Evolutionary conservation across 64 coral and sea anemone genomes (phyloP).

Genomic region (Hydrozoanthus tunicans): DNA sequence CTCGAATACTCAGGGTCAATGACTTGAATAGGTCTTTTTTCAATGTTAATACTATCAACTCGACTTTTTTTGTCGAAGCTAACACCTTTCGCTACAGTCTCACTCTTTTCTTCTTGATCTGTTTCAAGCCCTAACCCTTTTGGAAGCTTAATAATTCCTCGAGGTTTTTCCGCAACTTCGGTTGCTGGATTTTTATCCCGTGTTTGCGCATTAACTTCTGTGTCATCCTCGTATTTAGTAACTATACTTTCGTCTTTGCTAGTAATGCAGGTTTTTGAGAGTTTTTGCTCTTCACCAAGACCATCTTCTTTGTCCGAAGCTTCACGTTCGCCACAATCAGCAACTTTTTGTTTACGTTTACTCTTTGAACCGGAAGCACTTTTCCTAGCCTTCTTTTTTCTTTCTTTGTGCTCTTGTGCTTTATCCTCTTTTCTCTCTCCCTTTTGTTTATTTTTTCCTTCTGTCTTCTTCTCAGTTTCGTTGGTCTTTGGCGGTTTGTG

Average conservation of each 20-base stretch:
- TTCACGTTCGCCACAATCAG: not conserved
- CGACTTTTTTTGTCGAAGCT: not conserved
- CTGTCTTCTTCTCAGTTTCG: not conserved
- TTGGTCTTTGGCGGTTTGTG: conserved; percentile 5
- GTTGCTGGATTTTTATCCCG: not conserved
- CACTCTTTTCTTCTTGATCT: not conserved
- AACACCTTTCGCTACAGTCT: not conserved
- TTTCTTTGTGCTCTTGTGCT: conserved; percentile 29
- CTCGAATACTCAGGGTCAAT: conserved; percentile 35
- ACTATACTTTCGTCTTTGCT: conserved; percentile 7
- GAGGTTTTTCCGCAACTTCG: not conserved
- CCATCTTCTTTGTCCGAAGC: not conserved
- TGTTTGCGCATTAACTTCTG: conserved; percentile 20
- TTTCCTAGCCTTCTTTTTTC: conserved; percentile 26
- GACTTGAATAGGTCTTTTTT: not conserved
- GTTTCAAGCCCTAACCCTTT: not conserved
- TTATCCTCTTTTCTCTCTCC: conserved; percentile 25
- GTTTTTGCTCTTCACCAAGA: not conserved
- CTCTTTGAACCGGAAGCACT: conserved; percentile 32
- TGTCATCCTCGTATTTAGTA: conserved; percentile 12
- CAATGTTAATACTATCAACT: conserved; percentile 17
- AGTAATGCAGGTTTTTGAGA: not conserved
- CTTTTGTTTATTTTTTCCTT: conserved; percentile 37
- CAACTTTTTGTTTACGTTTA: conserved; percentile 35
- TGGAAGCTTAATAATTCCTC: conserved; percentile 53